phyloP scores from a whole-genome alignment of 2,797 vertebrate genomes.

The Heteromormyrus szaboi region DNA sequence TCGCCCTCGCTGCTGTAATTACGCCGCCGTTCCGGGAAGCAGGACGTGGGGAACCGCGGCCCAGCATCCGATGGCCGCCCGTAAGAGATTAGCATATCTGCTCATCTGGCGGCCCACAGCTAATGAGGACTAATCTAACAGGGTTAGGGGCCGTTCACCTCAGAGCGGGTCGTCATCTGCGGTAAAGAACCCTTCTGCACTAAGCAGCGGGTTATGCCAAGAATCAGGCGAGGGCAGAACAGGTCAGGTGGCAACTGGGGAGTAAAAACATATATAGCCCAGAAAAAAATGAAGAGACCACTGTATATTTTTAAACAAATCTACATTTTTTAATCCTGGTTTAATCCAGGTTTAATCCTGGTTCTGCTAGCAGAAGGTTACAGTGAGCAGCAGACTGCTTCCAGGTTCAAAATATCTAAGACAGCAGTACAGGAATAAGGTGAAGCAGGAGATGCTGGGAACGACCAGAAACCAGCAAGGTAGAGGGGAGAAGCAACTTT shows the following conservation, averaged over 20 bases:
- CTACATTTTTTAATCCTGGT: neutral
- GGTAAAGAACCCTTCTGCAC: constrained; percentile 31
- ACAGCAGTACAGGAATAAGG: neutral
- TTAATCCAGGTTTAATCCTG: neutral
- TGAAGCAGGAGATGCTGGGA: neutral
- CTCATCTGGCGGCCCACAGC: constrained; percentile 23
- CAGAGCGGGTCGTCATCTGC: constrained; percentile 12
- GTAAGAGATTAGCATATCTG: constrained; percentile 31
- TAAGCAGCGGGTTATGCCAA: constrained; percentile 40
- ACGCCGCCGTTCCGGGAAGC: neutral
- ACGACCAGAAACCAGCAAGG: neutral
- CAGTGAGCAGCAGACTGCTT: neutral
- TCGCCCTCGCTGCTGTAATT: neutral
- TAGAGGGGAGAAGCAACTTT: neutral
- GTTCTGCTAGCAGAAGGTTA: neutral
- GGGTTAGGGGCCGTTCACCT: constrained; percentile 36
- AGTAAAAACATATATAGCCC: neutral
- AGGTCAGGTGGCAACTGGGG: neutral
- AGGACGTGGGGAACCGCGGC: neutral
- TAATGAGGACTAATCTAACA: constrained; percentile 33
- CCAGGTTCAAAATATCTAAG: neutral
- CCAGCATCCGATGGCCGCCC: neutral
- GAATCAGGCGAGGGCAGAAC: neutral
- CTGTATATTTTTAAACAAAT: neutral
- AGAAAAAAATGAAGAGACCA: neutral